A percentile compares a stretch with the other conserved stretches of the same genome.
These are phyloP conservation scores for Phalloptychus januarius DNA, from an alignment of 2,797 vertebrate species.

Conservation along the genomic window DNA sequence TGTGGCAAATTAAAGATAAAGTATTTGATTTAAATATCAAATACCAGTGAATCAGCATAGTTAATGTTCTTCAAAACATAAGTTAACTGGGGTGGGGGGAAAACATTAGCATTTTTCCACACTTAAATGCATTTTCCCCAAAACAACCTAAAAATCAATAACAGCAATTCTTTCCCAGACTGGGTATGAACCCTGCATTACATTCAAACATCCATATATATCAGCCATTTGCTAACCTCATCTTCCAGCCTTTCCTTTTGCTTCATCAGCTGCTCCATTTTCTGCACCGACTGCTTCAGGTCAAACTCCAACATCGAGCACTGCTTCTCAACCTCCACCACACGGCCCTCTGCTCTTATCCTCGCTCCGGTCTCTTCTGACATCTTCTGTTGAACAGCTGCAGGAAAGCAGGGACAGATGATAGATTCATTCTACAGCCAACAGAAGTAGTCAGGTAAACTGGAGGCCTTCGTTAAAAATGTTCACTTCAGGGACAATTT, in stretches of 20 bases:
- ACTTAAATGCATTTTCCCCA: too few relatives aligned
- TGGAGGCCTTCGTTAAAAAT: not conserved
- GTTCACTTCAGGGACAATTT: not conserved
- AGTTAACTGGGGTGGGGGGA: too few relatives aligned
- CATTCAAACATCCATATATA: not conserved
- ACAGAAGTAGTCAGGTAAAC: not conserved
- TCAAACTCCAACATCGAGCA: conserved; percentile 98
- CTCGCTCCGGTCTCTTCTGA: conserved; percentile 90
- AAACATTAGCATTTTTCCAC: too few relatives aligned
- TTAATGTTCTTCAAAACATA: too few relatives aligned
- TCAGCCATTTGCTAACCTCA: conserved; percentile 79
- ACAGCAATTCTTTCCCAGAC: not conserved
- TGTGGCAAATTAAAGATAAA: not conserved
- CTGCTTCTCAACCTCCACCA: conserved; percentile 97
- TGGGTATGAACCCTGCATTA: not conserved
- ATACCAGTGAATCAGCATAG: too few relatives aligned
- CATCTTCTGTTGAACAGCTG: conserved; percentile 96
- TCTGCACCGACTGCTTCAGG: conserved; percentile 97
- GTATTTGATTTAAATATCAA: not conserved
- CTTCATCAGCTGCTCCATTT: conserved; percentile 94
- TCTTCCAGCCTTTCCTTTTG: conserved; percentile 96
- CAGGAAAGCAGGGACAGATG: not conserved
- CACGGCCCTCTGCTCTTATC: conserved; percentile 91
- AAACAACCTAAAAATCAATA: not conserved
- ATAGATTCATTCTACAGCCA: not conserved